Evolutionary conservation across 2,797 vertebrate species (phyloP), one percentile per base, ranked within the genome.

Genomic region (Rhynchotus rufescens): DNA sequence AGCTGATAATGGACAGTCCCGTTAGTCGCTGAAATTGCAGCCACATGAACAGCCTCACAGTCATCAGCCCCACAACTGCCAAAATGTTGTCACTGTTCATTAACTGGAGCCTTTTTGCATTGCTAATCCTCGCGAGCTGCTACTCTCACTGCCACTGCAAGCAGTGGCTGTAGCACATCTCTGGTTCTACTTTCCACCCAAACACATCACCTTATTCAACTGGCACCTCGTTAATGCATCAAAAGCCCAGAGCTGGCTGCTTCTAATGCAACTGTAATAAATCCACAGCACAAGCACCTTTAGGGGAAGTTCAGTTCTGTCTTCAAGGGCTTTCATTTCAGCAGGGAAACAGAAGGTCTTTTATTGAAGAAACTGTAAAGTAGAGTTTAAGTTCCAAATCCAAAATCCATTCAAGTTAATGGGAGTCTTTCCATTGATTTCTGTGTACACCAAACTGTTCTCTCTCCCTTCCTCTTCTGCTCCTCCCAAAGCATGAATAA

Each of bases 101-200:
- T 94, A 96, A 92, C 90, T 95, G 92, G 92, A 96, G 96, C 94
- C 69, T 87, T 86, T 95, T 93, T 95, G 93, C 95, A 96, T 91
- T 93, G 95, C 94, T 96, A 94, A 89, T 96, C 88, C 88, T 88
- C 93, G 94, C 73, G 88, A 96, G 82, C 91, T 90, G 80, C 73
- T 66, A 66, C 89, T 94, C 92, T 93, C 90, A 87, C 86, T 95
- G 94, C 93, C 75, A 92, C 92, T 91, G 81, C 65, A 82, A 84
- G 82, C 80, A 84, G 77, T 69, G 19, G 86, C 85, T 87, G 71
- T 30, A 83, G 76, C 65, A 96, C 86, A 93, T 91, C 80, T 87
- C 88, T 74, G 79, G 79, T 77, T 95, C 92, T 91, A 76, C 89
- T 86, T 92, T 89, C 74, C 86, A 96, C 93, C 87, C 90, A 94